phyloP scores from a whole-genome alignment of 2,888 invertebrate species.

The Norana najaformis region DNA sequence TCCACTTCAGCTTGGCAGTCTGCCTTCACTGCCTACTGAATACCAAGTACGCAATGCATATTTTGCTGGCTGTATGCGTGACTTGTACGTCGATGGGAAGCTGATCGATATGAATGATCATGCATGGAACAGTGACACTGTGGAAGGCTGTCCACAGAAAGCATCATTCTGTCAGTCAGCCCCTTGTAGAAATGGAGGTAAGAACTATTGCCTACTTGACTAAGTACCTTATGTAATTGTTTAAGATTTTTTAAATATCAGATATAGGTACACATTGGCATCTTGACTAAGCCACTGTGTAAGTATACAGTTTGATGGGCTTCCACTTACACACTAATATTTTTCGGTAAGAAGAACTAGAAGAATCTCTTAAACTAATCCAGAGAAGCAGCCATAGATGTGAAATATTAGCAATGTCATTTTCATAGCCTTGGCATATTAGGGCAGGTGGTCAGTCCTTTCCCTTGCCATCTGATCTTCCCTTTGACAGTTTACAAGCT shows the following conservation, averaged over 20 bases:
- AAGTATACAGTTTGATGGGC: not conserved
- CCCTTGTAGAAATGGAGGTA: slow-evolving; percentile 30
- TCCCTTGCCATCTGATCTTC: too few species aligned
- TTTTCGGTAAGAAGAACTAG: too few species aligned
- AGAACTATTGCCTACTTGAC: not conserved
- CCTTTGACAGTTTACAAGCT: too few species aligned
- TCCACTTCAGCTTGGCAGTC: slow-evolving; percentile 86
- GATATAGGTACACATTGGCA: not conserved
- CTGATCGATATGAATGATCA: slow-evolving; percentile 80
- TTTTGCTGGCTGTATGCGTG: slow-evolving; percentile 87
- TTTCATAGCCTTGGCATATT: too few species aligned
- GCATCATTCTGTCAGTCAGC: slow-evolving; percentile 73
- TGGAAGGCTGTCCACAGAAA: slow-evolving; percentile 84
- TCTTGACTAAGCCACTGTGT: not conserved
- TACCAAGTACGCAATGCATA: slow-evolving; percentile 62
- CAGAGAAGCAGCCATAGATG: too few species aligned
- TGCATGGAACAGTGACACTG: slow-evolving; percentile 50
- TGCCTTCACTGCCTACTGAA: not conserved
- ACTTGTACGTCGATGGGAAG: slow-evolving; percentile 81
- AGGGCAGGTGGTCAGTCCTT: too few species aligned
- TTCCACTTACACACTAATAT: not conserved
- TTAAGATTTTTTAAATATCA: not conserved
- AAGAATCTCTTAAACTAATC: too few species aligned
- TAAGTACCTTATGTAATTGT: not conserved
- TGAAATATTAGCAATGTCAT: too few species aligned